Conservation (phyloP, 2,113 vertebrate genomes). For the Telmatochromis brichardi region DNA sequence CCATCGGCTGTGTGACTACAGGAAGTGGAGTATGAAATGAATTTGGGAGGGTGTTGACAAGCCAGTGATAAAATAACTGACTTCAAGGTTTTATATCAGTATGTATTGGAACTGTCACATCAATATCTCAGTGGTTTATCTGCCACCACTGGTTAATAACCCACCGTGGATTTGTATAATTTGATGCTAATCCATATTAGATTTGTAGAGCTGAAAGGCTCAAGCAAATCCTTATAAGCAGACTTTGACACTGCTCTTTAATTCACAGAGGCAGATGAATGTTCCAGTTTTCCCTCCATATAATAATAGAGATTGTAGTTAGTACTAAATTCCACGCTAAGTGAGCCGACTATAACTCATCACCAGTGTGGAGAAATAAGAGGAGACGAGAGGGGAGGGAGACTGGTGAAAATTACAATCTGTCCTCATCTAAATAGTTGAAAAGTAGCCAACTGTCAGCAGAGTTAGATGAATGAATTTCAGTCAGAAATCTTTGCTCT, state of each 20-base stretch:
- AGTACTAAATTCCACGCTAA: background rate
- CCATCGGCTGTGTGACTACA: background rate
- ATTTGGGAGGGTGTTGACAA: background rate
- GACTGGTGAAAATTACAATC: background rate
- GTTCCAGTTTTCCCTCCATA: background rate
- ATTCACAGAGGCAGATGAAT: background rate
- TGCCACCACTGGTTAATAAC: constrained; percentile 8
- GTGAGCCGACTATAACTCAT: background rate
- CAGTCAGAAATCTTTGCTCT: background rate
- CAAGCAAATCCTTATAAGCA: background rate
- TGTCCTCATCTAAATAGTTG: background rate
- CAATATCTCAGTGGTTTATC: background rate
- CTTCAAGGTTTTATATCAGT: background rate
- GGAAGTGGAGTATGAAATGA: background rate
- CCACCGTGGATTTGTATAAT: background rate
- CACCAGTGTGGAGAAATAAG: background rate
- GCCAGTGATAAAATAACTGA: background rate
- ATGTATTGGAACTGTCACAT: background rate
- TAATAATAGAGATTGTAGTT: background rate
- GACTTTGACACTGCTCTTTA: background rate
- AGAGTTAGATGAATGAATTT: background rate
- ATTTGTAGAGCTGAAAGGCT: background rate
- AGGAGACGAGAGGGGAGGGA: background rate
- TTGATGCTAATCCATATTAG: background rate
- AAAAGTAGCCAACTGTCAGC: background rate